A percentile compares a stretch with the other conserved stretches of the same genome.
phyloP scores from a whole-genome alignment of 2,113 vertebrate genomes.

The Cyphomyrus discorhynchus region DNA sequence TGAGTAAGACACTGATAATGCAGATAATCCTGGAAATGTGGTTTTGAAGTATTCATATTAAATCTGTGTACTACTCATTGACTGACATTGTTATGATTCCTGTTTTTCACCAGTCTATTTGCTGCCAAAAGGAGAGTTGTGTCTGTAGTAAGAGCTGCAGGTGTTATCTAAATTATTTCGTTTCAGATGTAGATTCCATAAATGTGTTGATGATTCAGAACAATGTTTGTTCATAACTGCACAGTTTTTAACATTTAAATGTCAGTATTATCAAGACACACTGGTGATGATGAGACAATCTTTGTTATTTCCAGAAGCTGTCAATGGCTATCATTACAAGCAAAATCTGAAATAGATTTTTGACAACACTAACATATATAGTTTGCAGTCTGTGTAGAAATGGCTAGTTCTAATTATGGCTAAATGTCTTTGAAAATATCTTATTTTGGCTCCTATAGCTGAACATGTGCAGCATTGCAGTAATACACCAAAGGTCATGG shows the following conservation, averaged over 20 bases:
- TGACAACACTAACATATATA: neutral
- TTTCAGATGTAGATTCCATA: neutral
- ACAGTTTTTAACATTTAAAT: neutral
- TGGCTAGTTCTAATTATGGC: neutral
- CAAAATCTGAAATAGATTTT: neutral
- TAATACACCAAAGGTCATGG: neutral
- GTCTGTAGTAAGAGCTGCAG: neutral
- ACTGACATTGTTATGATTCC: neutral
- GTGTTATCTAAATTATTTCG: neutral
- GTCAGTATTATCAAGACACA: neutral
- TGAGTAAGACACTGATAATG: neutral
- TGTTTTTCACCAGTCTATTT: neutral
- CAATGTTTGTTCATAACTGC: neutral
- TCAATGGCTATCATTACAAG: neutral
- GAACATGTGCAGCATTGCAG: neutral
- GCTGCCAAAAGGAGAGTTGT: neutral
- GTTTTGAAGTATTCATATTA: neutral
- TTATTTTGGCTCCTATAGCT: neutral
- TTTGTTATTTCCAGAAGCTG: neutral
- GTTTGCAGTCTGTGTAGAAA: neutral
- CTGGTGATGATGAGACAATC: neutral
- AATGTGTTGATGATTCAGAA: neutral
- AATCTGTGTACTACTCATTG: neutral
- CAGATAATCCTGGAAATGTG: neutral
- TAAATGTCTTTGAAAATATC: neutral